These are phyloP conservation scores for Diprion similis DNA, from an alignment of 1,140 invertebrate genomes.

Conservation along the genomic window DNA sequence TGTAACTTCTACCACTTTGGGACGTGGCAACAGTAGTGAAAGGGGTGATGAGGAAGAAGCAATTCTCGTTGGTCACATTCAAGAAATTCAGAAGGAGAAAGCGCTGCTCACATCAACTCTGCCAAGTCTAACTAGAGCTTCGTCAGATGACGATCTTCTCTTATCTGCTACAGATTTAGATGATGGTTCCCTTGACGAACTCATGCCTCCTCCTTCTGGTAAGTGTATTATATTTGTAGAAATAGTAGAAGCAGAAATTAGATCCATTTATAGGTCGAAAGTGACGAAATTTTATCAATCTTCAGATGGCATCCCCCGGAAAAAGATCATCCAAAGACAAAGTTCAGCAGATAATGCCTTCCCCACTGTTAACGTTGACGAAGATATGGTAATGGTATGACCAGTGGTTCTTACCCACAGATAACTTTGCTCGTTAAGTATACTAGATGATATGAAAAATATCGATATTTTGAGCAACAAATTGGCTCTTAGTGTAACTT, in stretches of 20 bases:
- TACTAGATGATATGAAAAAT: slow-evolving; percentile 15
- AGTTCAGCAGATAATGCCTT: slow-evolving; percentile 58
- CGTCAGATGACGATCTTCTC: slow-evolving; percentile 84
- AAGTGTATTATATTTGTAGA: slow-evolving; percentile 26
- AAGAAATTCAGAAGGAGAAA: slow-evolving; percentile 81
- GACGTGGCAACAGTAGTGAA: slow-evolving; percentile 43
- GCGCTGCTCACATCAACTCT: slow-evolving; percentile 80
- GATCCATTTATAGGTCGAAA: background rate
- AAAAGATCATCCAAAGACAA: slow-evolving; percentile 58
- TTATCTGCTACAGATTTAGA: slow-evolving; percentile 76
- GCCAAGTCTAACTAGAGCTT: slow-evolving; percentile 78
- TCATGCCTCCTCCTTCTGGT: slow-evolving; percentile 57
- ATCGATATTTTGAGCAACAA: slow-evolving; percentile 27
- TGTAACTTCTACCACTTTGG: slow-evolving; percentile 47
- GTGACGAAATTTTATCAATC: background rate
- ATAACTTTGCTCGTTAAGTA: slow-evolving; percentile 38
- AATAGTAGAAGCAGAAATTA: slow-evolving; percentile 3
- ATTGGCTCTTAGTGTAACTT: slow-evolving; percentile 21
- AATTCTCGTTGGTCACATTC: slow-evolving; percentile 74
- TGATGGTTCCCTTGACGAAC: slow-evolving; percentile 72
- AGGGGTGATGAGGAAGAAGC: slow-evolving; percentile 71
- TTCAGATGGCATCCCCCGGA: slow-evolving; percentile 55
- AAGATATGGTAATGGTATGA: slow-evolving; percentile 63
- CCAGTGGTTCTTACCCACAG: slow-evolving; percentile 35
- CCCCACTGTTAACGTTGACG: slow-evolving; percentile 56